Base-by-base conservation (phyloP, 2,888 invertebrate species). In the Metellina segmentata region DNA sequence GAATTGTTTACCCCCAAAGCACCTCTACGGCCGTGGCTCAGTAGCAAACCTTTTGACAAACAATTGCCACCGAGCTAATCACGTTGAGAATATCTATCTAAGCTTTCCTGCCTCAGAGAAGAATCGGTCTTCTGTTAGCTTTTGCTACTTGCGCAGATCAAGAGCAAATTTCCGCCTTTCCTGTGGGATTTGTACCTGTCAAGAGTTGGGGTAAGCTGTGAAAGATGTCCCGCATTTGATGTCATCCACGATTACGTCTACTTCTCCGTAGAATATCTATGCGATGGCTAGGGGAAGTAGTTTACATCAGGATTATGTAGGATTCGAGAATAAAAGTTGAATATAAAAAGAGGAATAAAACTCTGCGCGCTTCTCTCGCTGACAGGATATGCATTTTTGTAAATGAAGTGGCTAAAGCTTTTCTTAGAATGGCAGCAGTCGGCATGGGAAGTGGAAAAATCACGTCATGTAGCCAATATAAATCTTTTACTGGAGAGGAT, bases 171-270 rank as follows among this genome's bases (percentile, higher is more conserved):
- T 81, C 74, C 75, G 19, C 16, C 81, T 72, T 88, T 70, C 48
- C 74, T 81, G 16, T 8, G 88, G 81, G 75, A 81, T 75, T 88
- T 88, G 88, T 81, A 61, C 53, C 88, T 75, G 88, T 88, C 88
- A 88, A 75, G 81, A 81, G 52, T 53, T 9, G 20, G n/a, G 61
- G 61, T 72, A 87, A 87, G 87, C 79, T 48, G 53, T 81, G 81
- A 88, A 74, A 74, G 72, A 81, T 88, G 81, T 69, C 49, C 69
- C 49, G 61, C 61, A 79, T 79, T 79, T 52, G 79, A 79, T 87
- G 79, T 87, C 81, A 87, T 20, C 74, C 49, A 20, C 53, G 74
- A 88, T 88, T 69, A 74, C 48, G 70, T 51, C 78, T 9, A 82
- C 52, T 49, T 71, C 81, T 48, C 9, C 8, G n/a, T 72, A 51